Conservation (phyloP, 2,797 vertebrate genomes). For the Propithecus perrieri region DNA sequence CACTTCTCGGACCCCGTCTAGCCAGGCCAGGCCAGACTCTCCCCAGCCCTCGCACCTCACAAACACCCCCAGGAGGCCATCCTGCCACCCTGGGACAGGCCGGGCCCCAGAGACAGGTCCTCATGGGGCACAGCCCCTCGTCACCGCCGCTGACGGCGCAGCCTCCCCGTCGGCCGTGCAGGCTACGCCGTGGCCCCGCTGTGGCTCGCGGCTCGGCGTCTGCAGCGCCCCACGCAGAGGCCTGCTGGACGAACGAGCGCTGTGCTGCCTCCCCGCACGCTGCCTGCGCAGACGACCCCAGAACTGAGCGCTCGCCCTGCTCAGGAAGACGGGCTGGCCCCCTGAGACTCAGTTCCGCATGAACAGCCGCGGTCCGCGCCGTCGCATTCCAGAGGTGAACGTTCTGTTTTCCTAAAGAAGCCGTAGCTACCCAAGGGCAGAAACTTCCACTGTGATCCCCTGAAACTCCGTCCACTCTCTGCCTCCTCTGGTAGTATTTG, state of each 20-base stretch:
- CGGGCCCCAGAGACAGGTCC: not conserved
- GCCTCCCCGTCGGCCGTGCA: fast-evolving
- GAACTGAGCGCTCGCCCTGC: fast-evolving
- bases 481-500: too few species aligned
- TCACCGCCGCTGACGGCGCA: fast-evolving
- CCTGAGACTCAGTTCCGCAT: not conserved
- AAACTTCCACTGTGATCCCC: fast-evolving
- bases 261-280: not conserved
- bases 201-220: fast-evolving
- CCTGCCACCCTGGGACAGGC: not conserved
- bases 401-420: not conserved
- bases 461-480: not conserved
- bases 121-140: not conserved
- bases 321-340: fast-evolving
- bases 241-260: fast-evolving
- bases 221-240: not conserved
- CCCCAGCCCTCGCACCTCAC: not conserved
- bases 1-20: fast-evolving
- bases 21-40: too few species aligned
- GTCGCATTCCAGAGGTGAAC: not conserved
- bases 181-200: fast-evolving
- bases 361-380: not conserved
- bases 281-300: not conserved
- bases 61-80: not conserved
- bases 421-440: fast-evolving